Percentiles rank a stretch among this genome's conserved stretches.
Evolutionary conservation across 1,140 invertebrate species (phyloP).

Genomic region (Papilio glaucus): DNA sequence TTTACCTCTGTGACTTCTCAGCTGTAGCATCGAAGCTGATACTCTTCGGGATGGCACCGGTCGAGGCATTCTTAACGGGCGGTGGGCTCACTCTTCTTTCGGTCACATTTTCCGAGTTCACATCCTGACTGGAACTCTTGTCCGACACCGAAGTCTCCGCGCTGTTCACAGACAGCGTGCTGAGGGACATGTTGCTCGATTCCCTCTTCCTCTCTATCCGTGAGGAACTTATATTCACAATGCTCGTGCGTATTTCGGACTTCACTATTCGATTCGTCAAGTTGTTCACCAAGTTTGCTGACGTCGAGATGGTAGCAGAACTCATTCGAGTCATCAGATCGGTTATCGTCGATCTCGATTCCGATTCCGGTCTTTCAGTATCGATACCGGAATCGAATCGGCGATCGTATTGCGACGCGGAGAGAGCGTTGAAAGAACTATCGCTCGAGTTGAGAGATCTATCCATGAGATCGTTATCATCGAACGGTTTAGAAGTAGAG

Average conservation of each 20-base stretch:
- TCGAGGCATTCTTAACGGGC: conserved; percentile 85
- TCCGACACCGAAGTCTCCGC: conserved; percentile 76
- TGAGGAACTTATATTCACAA: conserved; percentile 76
- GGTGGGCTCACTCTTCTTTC: conserved; percentile 77
- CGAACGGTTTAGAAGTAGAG: conserved; percentile 66
- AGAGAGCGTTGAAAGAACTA: conserved; percentile 75
- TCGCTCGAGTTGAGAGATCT: conserved; percentile 75
- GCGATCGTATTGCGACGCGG: conserved; percentile 68
- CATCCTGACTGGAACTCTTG: conserved; percentile 78
- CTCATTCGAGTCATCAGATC: conserved; percentile 75
- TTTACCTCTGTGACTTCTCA: conserved; percentile 89
- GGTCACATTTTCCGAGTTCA: conserved; percentile 79
- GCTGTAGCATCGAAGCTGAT: conserved; percentile 96
- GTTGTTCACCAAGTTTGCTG: conserved; percentile 68
- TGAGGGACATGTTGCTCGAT: conserved; percentile 72
- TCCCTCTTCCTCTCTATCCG: conserved; percentile 70
- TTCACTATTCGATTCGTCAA: conserved; percentile 63
- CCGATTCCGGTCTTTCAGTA: conserved; percentile 54
- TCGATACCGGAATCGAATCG: conserved; percentile 68
- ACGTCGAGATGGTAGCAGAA: conserved; percentile 65
- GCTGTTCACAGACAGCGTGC: conserved; percentile 78
- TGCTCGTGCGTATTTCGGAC: conserved; percentile 76
- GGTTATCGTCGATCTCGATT: conserved; percentile 62
- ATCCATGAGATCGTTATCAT: conserved; percentile 72
- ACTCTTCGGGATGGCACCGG: conserved; percentile 94